Evolutionary conservation across 2,113 vertebrate species (phyloP), one percentile per base, ranked within the genome.

Genomic region (Pterophyllum scalare): DNA sequence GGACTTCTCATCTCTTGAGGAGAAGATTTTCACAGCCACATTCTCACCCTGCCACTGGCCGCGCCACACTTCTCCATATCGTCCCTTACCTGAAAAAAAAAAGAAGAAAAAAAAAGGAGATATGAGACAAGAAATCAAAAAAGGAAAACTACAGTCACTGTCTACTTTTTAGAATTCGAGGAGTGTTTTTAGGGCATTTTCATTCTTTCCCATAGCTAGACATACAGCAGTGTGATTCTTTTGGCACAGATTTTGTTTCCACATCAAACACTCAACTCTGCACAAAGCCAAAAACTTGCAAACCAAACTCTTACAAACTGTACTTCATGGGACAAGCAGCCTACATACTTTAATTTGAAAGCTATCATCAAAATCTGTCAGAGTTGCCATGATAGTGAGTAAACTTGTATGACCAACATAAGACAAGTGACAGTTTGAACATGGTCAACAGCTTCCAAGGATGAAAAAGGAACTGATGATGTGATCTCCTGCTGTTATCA

Each of bases 11-110:
- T 97, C 96, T 80, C 96, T 88, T 0, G 96, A 97, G 20, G 96
- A 97, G 91, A 97, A 97, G 83, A 97, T 97, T 83, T 97, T 97
- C 12, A 96, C 96, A 1, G 96, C 96, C 77, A 97, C 95, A 24
- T 96, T 96, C 87, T 96, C 96, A 1, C 96, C 96, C 85, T 97
- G 96, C 96, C 96, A 97, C 90, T 96, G 96, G 40, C 96, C 96
- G 46, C 96, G 89, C 96, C 96, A 96, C 80, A 97, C 96, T 90
- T 97, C 96, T 14, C 96, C 96, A 6, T 96, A 97, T 26, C 96
- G 81, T 7, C 96, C 96, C 64, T 97, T 97, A 12, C 96, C 96
- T 97, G 64, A 43, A 46, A 38, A 9, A 58, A 43, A 38, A 40
- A 40, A 26, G 10, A 56, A 22, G 28, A 40, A 17, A 19, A 24